A percentile compares a stretch with the other conserved stretches of the same genome.
Evolutionary conservation across 2,113 vertebrate species (phyloP).

Genomic region (Furnarius figulus): DNA sequence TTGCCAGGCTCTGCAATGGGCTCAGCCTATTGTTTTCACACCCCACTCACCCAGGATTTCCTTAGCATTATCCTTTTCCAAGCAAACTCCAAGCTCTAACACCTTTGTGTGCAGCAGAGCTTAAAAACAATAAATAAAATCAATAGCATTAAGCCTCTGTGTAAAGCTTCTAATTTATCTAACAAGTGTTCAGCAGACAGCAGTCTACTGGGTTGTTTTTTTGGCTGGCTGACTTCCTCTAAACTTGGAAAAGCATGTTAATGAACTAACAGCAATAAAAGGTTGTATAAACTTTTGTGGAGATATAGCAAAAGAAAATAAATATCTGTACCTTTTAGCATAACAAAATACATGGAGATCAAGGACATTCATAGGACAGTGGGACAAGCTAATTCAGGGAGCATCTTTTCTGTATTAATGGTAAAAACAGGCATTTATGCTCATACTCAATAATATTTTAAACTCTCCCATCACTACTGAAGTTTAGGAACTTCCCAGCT

Average conservation of each 20-base stretch:
- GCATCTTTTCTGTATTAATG: neutral
- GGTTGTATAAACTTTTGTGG: neutral
- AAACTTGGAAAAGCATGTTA: neutral
- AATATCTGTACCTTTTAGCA: accelerated
- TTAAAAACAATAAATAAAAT: neutral
- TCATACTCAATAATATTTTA: neutral
- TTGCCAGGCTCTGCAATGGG: neutral
- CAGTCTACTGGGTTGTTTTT: neutral
- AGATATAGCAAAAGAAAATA: neutral
- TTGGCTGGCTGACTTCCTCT: neutral
- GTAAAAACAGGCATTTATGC: neutral
- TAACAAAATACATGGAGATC: neutral
- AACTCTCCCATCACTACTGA: neutral
- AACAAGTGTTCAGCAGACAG: neutral
- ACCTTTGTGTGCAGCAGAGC: neutral
- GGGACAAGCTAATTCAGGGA: neutral
- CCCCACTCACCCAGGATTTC: neutral
- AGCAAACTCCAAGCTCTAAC: neutral
- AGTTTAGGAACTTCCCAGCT: neutral
- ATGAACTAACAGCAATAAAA: neutral
- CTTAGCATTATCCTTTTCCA: neutral
- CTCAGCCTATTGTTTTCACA: neutral
- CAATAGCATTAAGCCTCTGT: neutral
- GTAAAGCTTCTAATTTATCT: neutral
- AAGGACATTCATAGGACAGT: neutral